Evolutionary conservation across 2,888 invertebrate species (phyloP), one percentile per base, ranked within the genome.

Genomic region (Abrostola triplasia): DNA sequence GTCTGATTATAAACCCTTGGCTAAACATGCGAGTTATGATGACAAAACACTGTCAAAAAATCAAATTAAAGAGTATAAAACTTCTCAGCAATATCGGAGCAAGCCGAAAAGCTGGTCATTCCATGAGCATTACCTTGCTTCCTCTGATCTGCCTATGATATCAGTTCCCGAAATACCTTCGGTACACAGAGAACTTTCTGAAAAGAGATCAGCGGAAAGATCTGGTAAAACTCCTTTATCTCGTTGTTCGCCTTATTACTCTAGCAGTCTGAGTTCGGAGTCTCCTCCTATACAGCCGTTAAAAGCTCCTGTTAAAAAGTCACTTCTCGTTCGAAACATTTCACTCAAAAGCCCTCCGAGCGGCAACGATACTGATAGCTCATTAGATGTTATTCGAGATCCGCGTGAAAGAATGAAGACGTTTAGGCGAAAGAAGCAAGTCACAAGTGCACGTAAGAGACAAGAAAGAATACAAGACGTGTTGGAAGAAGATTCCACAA

Each of bases 301-400:
- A 53, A 96, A 96, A 80, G 96, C 96, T 6, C 95, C 96, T 0
- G 96, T 95, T 13, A 97, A 96, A 87, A 95, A 95, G 57, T 96
- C 96, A 0, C 82, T 96, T 38, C 89, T 96, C 5, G 95, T 95
- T 67, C 93, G 95, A 73, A 95, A 96, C 72, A 95, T 96, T 79
- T 95, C 96, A 11, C 89, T 96, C 40, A 96, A 96, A 83, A 96
- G 96, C 87, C 96, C 97, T 11, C 96, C 96, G 0, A 97, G 97
- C 82, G 97, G 97, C 63, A 97, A 97, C 77, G 97, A 97, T 71
- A 97, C 97, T 0, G 97, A 97, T 68, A 97, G 97, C 80, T 97
- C 97, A 0, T 84, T 96, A 66, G 96, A 96, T 83, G 94, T 96
- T 36, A 96, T 96, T 64, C 95, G 96, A 80, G 96, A 97, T 84